Base-by-base conservation (phyloP, 64 coral and sea anemone genomes). In the Anthopleura sola region DNA sequence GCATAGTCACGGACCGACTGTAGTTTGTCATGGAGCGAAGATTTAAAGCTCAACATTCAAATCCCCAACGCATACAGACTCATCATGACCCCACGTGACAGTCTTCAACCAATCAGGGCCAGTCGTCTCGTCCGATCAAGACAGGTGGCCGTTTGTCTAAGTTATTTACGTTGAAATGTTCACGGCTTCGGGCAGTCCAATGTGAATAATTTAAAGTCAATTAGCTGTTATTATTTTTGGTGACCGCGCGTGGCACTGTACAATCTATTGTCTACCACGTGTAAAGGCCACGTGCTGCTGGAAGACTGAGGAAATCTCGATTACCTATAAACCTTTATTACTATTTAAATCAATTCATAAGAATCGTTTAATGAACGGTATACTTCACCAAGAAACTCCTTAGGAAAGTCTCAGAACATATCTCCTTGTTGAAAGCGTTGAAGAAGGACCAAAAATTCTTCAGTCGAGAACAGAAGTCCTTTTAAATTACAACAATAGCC, bases 191-290 rank as follows among this genome's bases (percentile, higher is more conserved):
- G 58, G 19, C 46, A 75, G 78, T 75, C 82, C 80, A 92, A 83
- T 49, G 56, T 87, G 90, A 92, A 92, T 92, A 92, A 92, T 92
- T 92, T 92, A 86, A 78, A 37, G 46, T 51, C 81, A 92, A 92
- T 92, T 92, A 92, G 60, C 87, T 75, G 85, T 86, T 92, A 87
- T 92, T 92, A 92, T 10, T 32, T 28, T 71, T 71, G 66, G 66
- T 71, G 24, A 71, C 26, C 66, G 66, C 66, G 66, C 66, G 66
- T 71, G 66, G 66, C 66, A 71, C 13, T 34, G 28, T 15, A 32
- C 7, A 71, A 71, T 15, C 66, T 34, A 71, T 71, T 71, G 66
- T 71, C 66, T 71, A 71, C 66, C 66, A 71, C 66, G 29, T 71
- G 66, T 71, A 32, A 15, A 7, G 26, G 28, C 66, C 66, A 71